Evolutionary conservation across 2,888 invertebrate genomes (phyloP).

Genomic region (Petrophora chlorosata): DNA sequence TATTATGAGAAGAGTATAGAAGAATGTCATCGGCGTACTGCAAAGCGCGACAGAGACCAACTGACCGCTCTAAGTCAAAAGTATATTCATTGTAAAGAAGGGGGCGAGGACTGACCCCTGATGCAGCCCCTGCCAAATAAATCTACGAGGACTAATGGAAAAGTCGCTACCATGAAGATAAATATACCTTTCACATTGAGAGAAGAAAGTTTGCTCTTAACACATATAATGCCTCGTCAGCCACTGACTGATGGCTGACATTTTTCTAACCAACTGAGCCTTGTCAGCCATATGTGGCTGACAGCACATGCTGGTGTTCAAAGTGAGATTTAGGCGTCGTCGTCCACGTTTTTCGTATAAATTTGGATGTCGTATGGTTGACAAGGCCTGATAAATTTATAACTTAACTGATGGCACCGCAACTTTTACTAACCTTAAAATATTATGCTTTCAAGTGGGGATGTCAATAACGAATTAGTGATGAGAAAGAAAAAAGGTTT

Average conservation of each 20-base stretch:
- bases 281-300: constrained; percentile 33
- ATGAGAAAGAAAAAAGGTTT: neutral
- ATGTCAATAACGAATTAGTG: constrained; percentile 19
- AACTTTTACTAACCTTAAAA: constrained; percentile 33
- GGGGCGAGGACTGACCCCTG: too few species aligned
- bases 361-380: constrained; percentile 31
- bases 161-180: too few species aligned
- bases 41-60: too few species aligned
- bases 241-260: constrained; percentile 28
- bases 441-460: constrained; percentile 29
- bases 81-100: too few species aligned
- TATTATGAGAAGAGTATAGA: too few species aligned
- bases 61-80: too few species aligned
- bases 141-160: too few species aligned
- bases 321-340: constrained; percentile 28
- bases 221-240: constrained; percentile 19
- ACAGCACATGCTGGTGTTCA: constrained; percentile 29
- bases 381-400: constrained; percentile 32
- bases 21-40: too few species aligned
- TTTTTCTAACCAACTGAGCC: constrained; percentile 30
- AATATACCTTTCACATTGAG: too few species aligned
- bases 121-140: too few species aligned
- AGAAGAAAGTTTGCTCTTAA: too few species aligned
- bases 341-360: constrained; percentile 30
- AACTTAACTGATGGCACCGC: constrained; percentile 29